A percentile compares a stretch with the other conserved stretches of the same genome.
These are phyloP conservation scores for Salpingus planirostris DNA, from an alignment of 2,888 invertebrate species.

Conservation along the genomic window DNA sequence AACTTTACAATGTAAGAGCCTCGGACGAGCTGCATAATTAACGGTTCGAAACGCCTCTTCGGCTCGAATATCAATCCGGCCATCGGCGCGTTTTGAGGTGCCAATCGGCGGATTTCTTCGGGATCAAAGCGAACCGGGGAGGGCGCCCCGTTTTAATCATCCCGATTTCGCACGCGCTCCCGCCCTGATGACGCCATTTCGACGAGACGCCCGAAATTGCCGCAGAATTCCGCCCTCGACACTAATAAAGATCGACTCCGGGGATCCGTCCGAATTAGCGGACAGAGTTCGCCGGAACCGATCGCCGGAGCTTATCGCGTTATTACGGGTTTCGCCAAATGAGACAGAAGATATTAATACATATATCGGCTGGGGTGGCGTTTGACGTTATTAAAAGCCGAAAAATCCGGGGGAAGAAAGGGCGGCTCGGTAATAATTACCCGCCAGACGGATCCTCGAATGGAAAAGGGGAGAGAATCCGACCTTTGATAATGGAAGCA, in stretches of 20 bases:
- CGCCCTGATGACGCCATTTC: conserved; percentile 35
- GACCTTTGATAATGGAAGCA: too few species aligned
- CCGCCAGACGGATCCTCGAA: too few species aligned
- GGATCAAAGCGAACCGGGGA: conserved; percentile 13
- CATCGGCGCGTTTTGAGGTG: too few species aligned
- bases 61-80: too few species aligned
- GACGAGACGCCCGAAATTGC: conserved; percentile 22
- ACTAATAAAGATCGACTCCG: conserved; percentile 26
- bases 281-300: conserved; percentile 18
- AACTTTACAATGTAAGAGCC: not conserved
- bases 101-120: too few species aligned
- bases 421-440: too few species aligned
- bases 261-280: conserved; percentile 27
- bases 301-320: conserved; percentile 18
- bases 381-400: too few species aligned
- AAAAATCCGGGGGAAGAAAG: too few species aligned
- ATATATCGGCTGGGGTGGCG: conserved; percentile 1
- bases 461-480: too few species aligned
- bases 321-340: conserved; percentile 14
- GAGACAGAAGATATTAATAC: conserved; percentile 13
- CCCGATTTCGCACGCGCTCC: conserved; percentile 34
- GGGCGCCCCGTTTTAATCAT: conserved; percentile 35
- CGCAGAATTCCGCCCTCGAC: conserved; percentile 25
- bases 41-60: too few species aligned
- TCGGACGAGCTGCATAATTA: too few species aligned